Percentiles rank a stretch among this genome's conserved stretches.
These are phyloP conservation scores for Stenichneumon culpator DNA, from an alignment of 2,888 invertebrate species.

Conservation along the genomic window DNA sequence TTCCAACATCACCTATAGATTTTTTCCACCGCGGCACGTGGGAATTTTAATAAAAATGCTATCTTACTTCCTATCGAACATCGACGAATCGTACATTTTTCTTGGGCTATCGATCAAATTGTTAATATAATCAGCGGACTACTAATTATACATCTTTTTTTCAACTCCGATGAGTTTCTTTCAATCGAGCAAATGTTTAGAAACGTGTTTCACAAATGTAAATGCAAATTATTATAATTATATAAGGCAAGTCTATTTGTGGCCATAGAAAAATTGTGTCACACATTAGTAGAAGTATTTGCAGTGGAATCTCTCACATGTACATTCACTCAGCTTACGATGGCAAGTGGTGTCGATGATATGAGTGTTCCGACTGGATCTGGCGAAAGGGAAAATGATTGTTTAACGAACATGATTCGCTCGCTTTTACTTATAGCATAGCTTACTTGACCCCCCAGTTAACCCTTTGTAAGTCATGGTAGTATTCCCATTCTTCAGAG, in stretches of 20 bases:
- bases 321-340: neutral
- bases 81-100: too few relatives aligned
- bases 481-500: neutral
- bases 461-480: neutral
- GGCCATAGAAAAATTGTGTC: neutral
- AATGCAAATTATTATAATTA: neutral
- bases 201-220: neutral
- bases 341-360: too few relatives aligned
- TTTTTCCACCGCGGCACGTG: too few relatives aligned
- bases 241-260: neutral
- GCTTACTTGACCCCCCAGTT: neutral
- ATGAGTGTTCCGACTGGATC: neutral
- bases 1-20: too few relatives aligned
- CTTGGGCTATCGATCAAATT: too few relatives aligned
- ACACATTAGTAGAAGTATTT: neutral
- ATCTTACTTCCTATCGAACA: too few relatives aligned
- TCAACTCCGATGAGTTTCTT: neutral
- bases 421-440: neutral
- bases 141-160: too few relatives aligned
- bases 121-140: too few relatives aligned
- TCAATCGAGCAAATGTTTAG: neutral
- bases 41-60: too few relatives aligned
- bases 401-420: neutral
- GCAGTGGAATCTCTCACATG: neutral
- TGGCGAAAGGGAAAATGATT: neutral